Base-by-base conservation (phyloP, 2,888 invertebrate genomes). In the Oscheius onirici region DNA sequence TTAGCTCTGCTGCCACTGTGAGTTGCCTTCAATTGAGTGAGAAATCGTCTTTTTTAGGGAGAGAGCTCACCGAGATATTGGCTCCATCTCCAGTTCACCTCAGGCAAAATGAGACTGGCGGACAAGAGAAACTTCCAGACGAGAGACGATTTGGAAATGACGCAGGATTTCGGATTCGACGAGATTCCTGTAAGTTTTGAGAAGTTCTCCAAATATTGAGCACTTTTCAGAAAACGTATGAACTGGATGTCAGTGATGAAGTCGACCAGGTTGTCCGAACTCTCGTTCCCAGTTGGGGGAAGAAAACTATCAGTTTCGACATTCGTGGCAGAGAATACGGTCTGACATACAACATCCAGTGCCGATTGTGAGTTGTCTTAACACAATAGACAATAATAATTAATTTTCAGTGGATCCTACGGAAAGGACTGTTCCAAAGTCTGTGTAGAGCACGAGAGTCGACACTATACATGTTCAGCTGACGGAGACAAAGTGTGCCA, bases 81-180 rank as follows among this genome's bases (percentile, higher is more conserved):
- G 58, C 58, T 58, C 1, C 17, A 22, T 58, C 58, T 58, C 17
- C 40, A 58, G n/a, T 58, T 58, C 58, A 41, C 58, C 43, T 58
- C 58, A 10, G 22, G 15, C 2, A 41, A 58, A 2, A 8, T 58
- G 8, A 11, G 58, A 17, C 41, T 58, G 20, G 17, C 17, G 17
- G 41, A 58, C 20, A 20, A 40, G 15, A 40, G n/a, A 13, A 41
- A 58, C 6, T 43, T 41, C 17, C 20, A 41, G 20, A 40, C 17
- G 8, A 8, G 58, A 41, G 43, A 58, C 20, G 58, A 58, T 20
- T 41, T 40, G 3, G 58, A 58, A 40, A 41, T 40, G 41, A 41
- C 24, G 8, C 58, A 58, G 11, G 20, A n/a, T 0, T 11, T 58
- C 6, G 58, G 41, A 40, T 41, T 58, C 8, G 58, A 58, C n/a